Conservation (phyloP, 2,888 invertebrate species). For the Flexamia atlantica region DNA sequence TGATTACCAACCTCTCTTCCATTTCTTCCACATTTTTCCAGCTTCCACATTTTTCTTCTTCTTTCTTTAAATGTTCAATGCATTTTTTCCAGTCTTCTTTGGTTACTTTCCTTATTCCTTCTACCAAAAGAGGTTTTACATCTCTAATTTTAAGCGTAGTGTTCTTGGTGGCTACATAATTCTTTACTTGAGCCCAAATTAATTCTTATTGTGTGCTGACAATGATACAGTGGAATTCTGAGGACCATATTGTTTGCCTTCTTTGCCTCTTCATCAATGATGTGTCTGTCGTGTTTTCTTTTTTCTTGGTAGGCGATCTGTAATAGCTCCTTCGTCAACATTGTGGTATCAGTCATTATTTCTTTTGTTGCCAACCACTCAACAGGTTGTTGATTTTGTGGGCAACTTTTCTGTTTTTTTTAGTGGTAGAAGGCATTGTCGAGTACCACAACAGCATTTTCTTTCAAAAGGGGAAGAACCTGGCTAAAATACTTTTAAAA, state of each 20-base stretch:
- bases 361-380: constrained; percentile 38
- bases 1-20: too few species aligned
- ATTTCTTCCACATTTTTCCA: too few species aligned
- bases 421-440: constrained; percentile 17
- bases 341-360: background rate
- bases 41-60: too few species aligned
- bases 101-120: too few species aligned
- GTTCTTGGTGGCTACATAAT: background rate
- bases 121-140: too few species aligned
- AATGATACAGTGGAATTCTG: constrained; percentile 1
- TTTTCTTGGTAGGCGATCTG: background rate
- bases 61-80: too few species aligned
- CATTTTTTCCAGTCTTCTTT: too few species aligned
- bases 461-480: background rate
- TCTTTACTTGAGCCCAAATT: constrained; percentile 14
- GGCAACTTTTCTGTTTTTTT: constrained; percentile 16
- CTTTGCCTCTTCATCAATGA: constrained; percentile 21
- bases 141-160: too few species aligned
- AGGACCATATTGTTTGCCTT: background rate
- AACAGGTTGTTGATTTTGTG: background rate
- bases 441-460: background rate
- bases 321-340: constrained; percentile 18
- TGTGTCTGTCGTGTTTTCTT: background rate
- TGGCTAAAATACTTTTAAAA: background rate
- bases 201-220: constrained; percentile 9